Percentiles rank a stretch among this genome's conserved stretches.
phyloP scores from a whole-genome alignment of 2,888 invertebrate genomes.

The Cactoblastis cactorum region DNA sequence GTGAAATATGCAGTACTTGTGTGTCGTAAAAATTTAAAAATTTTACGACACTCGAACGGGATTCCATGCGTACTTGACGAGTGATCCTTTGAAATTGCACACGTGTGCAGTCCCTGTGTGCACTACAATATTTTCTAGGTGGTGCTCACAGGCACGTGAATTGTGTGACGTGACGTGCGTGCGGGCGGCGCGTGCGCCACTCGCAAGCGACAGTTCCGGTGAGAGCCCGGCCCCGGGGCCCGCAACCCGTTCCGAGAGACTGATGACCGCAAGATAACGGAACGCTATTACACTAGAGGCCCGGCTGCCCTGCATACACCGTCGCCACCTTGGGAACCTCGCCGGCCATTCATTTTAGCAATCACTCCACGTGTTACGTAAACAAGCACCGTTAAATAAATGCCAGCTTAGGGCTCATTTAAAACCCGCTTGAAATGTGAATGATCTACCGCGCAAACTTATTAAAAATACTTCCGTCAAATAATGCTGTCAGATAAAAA shows the following conservation, averaged over 20 bases:
- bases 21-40: no score
- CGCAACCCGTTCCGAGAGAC: constrained; percentile 58
- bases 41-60: not conserved
- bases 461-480: constrained; percentile 14
- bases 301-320: constrained; percentile 37
- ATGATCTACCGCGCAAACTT: constrained; percentile 27
- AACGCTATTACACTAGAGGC: constrained; percentile 49
- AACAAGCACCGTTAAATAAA: constrained; percentile 36
- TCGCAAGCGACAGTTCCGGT: constrained; percentile 64
- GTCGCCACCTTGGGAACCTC: constrained; percentile 42
- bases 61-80: not conserved
- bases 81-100: constrained; percentile 10
- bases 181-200: constrained; percentile 44
- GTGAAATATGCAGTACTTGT: not conserved
- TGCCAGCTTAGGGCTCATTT: constrained; percentile 34
- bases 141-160: constrained; percentile 13
- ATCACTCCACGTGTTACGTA: constrained; percentile 25
- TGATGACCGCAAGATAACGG: constrained; percentile 76
- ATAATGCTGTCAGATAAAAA: constrained; percentile 16
- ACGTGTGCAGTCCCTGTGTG: not conserved
- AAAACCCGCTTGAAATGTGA: constrained; percentile 39
- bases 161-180: constrained; percentile 17
- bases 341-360: constrained; percentile 41
- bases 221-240: constrained; percentile 45
- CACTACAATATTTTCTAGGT: not conserved